Evolutionary conservation across 2,888 invertebrate species (phyloP).

Genomic region (Willowsia nigromaculata): DNA sequence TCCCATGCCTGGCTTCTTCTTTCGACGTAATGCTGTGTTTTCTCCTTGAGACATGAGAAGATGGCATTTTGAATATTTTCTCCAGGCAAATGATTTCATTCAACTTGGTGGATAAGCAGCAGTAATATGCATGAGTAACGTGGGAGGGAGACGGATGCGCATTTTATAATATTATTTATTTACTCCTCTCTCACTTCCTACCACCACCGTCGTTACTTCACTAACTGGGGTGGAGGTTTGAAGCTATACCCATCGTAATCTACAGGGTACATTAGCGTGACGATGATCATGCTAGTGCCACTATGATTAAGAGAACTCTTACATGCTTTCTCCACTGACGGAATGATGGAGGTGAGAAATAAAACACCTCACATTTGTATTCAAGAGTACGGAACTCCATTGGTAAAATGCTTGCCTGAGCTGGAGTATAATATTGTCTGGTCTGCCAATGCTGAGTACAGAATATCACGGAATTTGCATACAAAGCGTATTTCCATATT

Average conservation of each 20-base stretch:
- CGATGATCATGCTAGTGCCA: background rate
- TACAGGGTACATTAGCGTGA: background rate
- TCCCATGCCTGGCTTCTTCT: no score
- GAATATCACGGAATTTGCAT: background rate
- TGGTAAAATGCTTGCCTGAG: background rate
- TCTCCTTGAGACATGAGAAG: slow-evolving; percentile 8
- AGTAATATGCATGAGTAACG: slow-evolving; percentile 46
- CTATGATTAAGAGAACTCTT: slow-evolving; percentile 8
- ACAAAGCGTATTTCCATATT: background rate
- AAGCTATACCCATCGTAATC: no score
- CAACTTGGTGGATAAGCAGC: background rate
- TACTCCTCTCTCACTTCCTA: background rate
- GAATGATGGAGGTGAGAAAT: slow-evolving; percentile 24
- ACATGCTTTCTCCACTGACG: background rate
- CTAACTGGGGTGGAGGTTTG: no score
- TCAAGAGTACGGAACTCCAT: background rate
- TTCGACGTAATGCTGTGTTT: background rate
- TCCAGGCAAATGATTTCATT: slow-evolving; percentile 44
- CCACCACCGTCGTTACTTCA: no score
- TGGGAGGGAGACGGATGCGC: slow-evolving; percentile 17
- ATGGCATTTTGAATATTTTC: slow-evolving; percentile 56
- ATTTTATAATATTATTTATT: slow-evolving; percentile 43
- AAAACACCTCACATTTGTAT: slow-evolving; percentile 3
- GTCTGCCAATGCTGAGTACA: background rate
- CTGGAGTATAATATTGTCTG: background rate